Conservation (phyloP, 1,140 invertebrate genomes). For the Glossosoma conforme region DNA sequence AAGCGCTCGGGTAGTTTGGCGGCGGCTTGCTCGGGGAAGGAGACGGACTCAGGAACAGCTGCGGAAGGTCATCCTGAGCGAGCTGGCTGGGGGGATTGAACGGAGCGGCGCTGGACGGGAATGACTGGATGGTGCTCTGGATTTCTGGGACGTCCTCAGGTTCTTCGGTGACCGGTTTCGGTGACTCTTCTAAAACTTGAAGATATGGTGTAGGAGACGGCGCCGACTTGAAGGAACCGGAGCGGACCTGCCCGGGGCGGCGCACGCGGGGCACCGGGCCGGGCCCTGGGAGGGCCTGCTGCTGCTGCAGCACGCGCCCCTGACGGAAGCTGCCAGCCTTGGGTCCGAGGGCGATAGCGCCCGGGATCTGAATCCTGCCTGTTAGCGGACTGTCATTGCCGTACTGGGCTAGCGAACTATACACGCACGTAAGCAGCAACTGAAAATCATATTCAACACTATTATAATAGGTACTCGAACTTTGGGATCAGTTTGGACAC, state of each 20-base stretch:
- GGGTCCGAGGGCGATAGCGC: conserved; percentile 49
- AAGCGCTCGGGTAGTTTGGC: conserved; percentile 35
- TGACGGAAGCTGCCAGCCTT: conserved; percentile 42
- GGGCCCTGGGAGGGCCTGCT: conserved; percentile 30
- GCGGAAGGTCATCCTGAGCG: conserved; percentile 44
- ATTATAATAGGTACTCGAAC: too few relatives aligned
- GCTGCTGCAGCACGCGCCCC: conserved; percentile 40
- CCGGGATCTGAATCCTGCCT: conserved; percentile 55
- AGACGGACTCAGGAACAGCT: conserved; percentile 38
- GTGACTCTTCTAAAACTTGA: conserved; percentile 49
- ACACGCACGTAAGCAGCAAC: conserved; percentile 45
- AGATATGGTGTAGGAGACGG: conserved; percentile 46
- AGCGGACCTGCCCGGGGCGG: conserved; percentile 46
- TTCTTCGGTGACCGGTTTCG: conserved; percentile 54
- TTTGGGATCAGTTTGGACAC: background rate
- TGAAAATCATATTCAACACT: conserved; percentile 40
- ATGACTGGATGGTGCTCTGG: conserved; percentile 20
- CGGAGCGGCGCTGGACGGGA: conserved; percentile 19
- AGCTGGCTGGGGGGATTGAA: conserved; percentile 38
- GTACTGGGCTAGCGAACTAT: conserved; percentile 46
- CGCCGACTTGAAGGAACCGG: conserved; percentile 50
- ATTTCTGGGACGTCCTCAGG: conserved; percentile 49
- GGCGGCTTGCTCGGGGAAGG: conserved; percentile 48
- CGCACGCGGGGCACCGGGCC: conserved; percentile 41
- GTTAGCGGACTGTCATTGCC: conserved; percentile 45